Conservation (phyloP, 2,113 vertebrate species). For the Meles meles region DNA sequence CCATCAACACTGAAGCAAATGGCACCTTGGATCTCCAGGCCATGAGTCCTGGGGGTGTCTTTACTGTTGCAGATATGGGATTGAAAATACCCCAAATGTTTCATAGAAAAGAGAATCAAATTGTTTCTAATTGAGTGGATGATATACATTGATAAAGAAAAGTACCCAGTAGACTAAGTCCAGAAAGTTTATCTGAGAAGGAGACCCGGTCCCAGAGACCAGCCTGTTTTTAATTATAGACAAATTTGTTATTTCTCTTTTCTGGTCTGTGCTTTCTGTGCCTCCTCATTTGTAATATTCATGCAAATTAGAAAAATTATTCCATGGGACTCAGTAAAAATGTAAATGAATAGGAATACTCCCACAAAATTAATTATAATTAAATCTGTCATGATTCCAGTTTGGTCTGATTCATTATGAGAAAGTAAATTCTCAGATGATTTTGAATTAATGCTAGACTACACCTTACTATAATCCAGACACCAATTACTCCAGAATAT, state of each 20-base stretch:
- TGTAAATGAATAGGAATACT: background rate
- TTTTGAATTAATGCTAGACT: background rate
- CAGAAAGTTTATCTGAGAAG: background rate
- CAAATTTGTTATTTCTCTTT: background rate
- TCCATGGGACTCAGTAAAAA: background rate
- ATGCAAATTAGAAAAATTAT: background rate
- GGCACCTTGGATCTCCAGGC: background rate
- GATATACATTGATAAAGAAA: background rate
- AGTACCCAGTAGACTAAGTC: background rate
- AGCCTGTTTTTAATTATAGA: background rate
- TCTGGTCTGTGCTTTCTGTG: background rate
- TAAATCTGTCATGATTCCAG: background rate
- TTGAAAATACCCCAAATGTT: background rate
- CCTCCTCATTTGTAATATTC: background rate
- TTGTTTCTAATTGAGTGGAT: background rate
- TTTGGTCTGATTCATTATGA: background rate
- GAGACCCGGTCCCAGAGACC: background rate
- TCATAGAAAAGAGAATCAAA: background rate
- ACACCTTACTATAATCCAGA: background rate
- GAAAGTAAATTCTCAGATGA: background rate
- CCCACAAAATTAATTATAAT: background rate
- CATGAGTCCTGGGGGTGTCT: too few species aligned
- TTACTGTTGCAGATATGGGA: background rate
- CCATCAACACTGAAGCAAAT: background rate
- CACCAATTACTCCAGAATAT: background rate